Evolutionary conservation across 2,113 vertebrate species (phyloP).

Genomic region (Brachionichthys hirsutus): DNA sequence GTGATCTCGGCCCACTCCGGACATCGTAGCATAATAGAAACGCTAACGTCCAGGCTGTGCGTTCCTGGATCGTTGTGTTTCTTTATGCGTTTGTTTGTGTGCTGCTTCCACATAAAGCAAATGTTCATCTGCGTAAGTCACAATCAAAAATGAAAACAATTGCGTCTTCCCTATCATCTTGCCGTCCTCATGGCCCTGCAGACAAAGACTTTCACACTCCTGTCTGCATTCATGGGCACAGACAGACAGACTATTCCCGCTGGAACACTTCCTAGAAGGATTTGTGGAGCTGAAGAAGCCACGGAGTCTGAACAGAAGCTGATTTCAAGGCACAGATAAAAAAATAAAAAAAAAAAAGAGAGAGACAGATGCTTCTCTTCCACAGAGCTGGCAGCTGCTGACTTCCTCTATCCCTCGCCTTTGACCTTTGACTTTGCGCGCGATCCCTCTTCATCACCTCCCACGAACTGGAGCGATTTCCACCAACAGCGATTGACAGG

Average conservation of each 20-base stretch:
- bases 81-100: background rate
- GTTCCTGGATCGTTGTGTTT: background rate
- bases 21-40: slow-evolving; percentile 1
- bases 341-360: background rate
- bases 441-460: slow-evolving; percentile 39
- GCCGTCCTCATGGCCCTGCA: background rate
- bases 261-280: background rate
- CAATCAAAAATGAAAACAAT: slow-evolving; percentile 5
- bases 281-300: background rate
- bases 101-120: background rate
- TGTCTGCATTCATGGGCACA: background rate
- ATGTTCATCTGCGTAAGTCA: background rate
- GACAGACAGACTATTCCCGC: background rate
- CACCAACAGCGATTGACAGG: slow-evolving; percentile 15
- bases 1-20: slow-evolving; percentile 40
- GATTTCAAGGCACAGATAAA: background rate
- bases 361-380: slow-evolving; percentile 27
- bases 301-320: background rate
- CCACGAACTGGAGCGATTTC: slow-evolving; percentile 23
- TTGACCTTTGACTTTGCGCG: slow-evolving; percentile 32
- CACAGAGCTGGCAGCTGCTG: slow-evolving; percentile 24
- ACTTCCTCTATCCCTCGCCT: slow-evolving; percentile 43
- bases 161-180: background rate
- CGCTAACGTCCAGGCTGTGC: background rate
- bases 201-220: background rate